Percentiles rank a stretch among this genome's conserved stretches.
Conservation (phyloP, 2,797 vertebrate genomes). For the Cetoscarus ocellatus region DNA sequence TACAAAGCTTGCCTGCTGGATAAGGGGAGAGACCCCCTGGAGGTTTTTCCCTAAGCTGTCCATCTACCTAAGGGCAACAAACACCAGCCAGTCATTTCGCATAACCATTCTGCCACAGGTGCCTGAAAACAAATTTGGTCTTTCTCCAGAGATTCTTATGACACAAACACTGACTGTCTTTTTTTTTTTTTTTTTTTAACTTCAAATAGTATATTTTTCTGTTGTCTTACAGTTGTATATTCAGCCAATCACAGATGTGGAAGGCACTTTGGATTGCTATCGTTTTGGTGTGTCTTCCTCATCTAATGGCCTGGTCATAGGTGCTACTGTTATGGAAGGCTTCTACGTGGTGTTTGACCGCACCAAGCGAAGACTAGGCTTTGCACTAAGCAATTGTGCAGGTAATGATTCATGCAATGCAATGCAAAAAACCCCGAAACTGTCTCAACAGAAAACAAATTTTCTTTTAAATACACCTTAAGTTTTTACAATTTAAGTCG, state of each 20-base stretch:
- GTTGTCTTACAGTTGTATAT: constrained; percentile 90
- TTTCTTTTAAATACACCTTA: too few relatives aligned
- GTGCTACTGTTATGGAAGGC: constrained; percentile 97
- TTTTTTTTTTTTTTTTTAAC: background rate
- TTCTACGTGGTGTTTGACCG: constrained; percentile 97
- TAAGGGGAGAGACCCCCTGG: constrained; percentile 91
- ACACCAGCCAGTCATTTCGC: constrained; percentile 93
- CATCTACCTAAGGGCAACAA: constrained; percentile 93
- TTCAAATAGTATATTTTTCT: background rate
- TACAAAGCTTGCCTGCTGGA: constrained; percentile 95
- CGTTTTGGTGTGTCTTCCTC: constrained; percentile 94
- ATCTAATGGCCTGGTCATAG: constrained; percentile 91
- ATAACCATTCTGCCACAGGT: constrained; percentile 97
- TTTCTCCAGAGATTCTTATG: background rate
- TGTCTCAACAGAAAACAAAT: too few relatives aligned
- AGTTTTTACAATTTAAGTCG: too few relatives aligned
- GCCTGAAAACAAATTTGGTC: background rate
- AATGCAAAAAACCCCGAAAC: too few relatives aligned
- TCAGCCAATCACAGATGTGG: constrained; percentile 90
- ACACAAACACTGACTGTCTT: background rate
- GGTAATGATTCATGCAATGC: constrained; percentile 77
- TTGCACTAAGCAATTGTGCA: constrained; percentile 93
- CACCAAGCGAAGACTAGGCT: constrained; percentile 89
- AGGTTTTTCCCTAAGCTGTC: constrained; percentile 96
- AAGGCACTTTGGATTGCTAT: constrained; percentile 89